Conservation (phyloP, 2,888 invertebrate species). For the Xestia c-nigrum region DNA sequence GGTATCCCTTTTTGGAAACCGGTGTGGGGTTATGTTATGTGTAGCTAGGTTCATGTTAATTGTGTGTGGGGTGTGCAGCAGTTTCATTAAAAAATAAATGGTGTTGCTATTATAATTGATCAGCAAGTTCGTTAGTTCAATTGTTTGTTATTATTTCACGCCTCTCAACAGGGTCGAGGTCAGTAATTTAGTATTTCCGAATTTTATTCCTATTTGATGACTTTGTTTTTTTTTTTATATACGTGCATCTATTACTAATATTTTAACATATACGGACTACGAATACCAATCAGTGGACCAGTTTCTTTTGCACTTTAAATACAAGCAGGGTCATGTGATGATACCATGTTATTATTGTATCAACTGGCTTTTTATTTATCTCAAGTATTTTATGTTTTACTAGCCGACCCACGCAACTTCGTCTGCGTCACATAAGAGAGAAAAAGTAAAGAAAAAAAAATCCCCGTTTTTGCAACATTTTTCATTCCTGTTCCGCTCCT, state of each 20-base stretch:
- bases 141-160: slow-evolving; percentile 36
- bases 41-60: not conserved
- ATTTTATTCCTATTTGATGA: not conserved
- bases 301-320: slow-evolving; percentile 1
- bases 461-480: too few species aligned
- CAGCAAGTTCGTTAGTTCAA: slow-evolving; percentile 25
- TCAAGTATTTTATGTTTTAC: too few species aligned
- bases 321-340: not conserved
- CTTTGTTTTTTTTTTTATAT: not conserved
- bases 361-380: not conserved
- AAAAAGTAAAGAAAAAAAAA: too few species aligned
- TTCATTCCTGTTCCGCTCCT: too few species aligned
- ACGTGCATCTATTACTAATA: not conserved
- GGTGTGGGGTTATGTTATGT: not conserved
- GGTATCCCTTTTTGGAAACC: not conserved
- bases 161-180: slow-evolving; percentile 30
- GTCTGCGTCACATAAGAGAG: too few species aligned
- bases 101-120: slow-evolving; percentile 23
- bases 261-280: not conserved
- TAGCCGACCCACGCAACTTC: too few species aligned
- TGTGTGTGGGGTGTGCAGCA: not conserved
- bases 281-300: not conserved
- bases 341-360: not conserved
- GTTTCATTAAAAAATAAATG: not conserved
- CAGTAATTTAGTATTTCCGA: slow-evolving; percentile 32